Base-by-base conservation (phyloP, 2,113 vertebrate genomes). In the Apodemus speciosus region DNA sequence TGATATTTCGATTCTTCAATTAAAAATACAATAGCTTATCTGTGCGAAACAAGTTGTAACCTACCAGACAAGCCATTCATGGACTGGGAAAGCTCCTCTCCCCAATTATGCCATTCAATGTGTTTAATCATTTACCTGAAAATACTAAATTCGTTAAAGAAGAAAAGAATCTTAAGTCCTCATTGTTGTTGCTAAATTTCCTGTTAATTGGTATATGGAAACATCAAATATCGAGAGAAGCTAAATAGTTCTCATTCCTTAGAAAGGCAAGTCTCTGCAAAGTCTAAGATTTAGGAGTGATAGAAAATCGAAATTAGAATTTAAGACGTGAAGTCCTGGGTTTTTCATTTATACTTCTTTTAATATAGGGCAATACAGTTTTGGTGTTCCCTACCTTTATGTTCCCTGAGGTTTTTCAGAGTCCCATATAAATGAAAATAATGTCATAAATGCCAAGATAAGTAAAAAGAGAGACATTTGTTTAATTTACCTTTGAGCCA, bases 1-100 rank as follows among this genome's bases (percentile, higher is more conserved):
- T 96, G 56, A 75, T 89, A 96, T 95, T 96, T 94, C 80, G 46
- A 96, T 92, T 95, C 84, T 89, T 76, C 84, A 94, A 43, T 96
- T 95, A 90, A 94, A 97, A 95, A 96, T 96, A 97, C 93, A 96
- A 95, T 97, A 97, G 96, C 95, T 95, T 97, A 95, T 97, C 91
- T 97, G 58, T 91, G 80, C 53, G 68, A 77, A 93, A 96, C 95
- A 92, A 96, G 94, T 95, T 95, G 89, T 92, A 85, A 89, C 87
- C 94, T 95, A 95, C 92, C 91, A 90, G 83, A 94, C 43, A 95
- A 87, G 80, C 40, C 89, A 96, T 96, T 95, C 94, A 81, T 90
- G 85, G 93, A 76, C 94, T 97, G 95, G 95, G 95, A 97, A 97
- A 96, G 92, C 93, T 94, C 94, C 87, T 96, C 95, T 92, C 64